Base-by-base conservation (phyloP, 2,113 vertebrate species). In the Zosterops japonicus region DNA sequence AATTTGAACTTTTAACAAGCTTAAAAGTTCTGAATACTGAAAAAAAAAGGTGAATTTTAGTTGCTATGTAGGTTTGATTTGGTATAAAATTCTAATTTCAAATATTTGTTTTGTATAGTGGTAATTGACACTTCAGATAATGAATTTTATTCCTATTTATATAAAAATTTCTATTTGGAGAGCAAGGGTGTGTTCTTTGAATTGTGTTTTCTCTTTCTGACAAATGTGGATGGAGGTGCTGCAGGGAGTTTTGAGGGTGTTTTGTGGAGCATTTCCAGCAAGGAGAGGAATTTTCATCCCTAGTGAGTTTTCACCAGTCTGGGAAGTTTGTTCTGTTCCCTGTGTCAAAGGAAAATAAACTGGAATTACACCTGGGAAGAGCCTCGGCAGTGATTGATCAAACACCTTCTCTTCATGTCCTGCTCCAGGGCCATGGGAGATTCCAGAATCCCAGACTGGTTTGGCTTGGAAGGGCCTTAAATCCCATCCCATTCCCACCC, bases 401-500 rank as follows among this genome's bases (percentile, higher is more conserved):
- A 1, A 39, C 4, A 7, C 21, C 46, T 44, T 24, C 49, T 0
- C 17, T 17, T 12, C 4, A 1, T 14, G 6, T 47, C 17, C 44
- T 87, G 74, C 79, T 55, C 15, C 11, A 2, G 49, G 47, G 19
- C 7, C 3, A 0, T 2, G 19, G 55, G 50, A 68, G 35, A 53
- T 55, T 76, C 55, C 70, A 46, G 10, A 59, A 46, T 59, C 14
- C 27, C 13, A 3, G 11, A 5, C 1, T 20, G 35, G 3, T 11
- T n/a, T 28, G 78, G 60, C 7, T 3, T 14, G 23, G 53, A 12
- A 28, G 27, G 33, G 1, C 15, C 19, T 8, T 2, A 29, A 60
- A 82, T 2, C 10, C 8, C 68, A 24, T 0, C 27, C 10, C 9
- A 3, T 11, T 11, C 0, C 28, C 31, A 25, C 8, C 52, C 42